A percentile compares a stretch with the other conserved stretches of the same genome.
These are phyloP conservation scores for Charanyca ferruginea DNA, from an alignment of 2,888 invertebrate species.

Conservation along the genomic window DNA sequence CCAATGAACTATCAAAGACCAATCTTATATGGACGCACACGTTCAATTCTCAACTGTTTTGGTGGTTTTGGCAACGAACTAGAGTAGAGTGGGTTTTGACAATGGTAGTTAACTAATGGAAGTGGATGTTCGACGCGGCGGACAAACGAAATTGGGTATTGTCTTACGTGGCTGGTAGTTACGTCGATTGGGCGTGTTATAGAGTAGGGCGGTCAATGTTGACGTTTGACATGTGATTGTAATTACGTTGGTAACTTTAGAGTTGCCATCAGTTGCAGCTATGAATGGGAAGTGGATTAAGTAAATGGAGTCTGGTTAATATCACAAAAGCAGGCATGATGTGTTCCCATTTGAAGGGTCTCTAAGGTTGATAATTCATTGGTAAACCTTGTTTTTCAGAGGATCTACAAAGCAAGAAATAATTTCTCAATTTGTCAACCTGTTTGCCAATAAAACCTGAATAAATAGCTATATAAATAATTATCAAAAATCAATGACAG, in stretches of 20 bases:
- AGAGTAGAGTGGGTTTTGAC: constrained; percentile 88
- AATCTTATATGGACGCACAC: constrained; percentile 73
- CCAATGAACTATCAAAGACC: constrained; percentile 70
- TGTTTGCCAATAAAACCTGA: too few relatives aligned
- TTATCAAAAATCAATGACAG: too few relatives aligned
- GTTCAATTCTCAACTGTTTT: constrained; percentile 86
- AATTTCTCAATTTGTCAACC: too few relatives aligned
- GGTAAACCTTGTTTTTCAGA: too few relatives aligned
- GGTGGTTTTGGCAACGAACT: constrained; percentile 81
- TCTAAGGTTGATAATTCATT: background rate
- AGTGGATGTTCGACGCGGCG: constrained; percentile 76
- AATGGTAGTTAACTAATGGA: constrained; percentile 89
- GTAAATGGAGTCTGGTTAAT: constrained; percentile 6
- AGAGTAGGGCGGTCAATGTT: constrained; percentile 67
- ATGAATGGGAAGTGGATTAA: constrained; percentile 5
- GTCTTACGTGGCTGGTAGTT: constrained; percentile 75
- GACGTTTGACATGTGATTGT: constrained; percentile 63
- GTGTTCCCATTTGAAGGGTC: background rate
- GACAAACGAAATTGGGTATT: constrained; percentile 79
- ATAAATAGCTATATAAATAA: too few relatives aligned
- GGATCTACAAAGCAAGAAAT: background rate
- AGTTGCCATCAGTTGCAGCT: constrained; percentile 24
- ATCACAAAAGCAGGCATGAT: background rate
- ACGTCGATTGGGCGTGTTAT: constrained; percentile 72
- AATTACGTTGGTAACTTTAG: constrained; percentile 61